Base-by-base conservation (phyloP, 2,888 invertebrate species). In the Epinotia nisella region DNA sequence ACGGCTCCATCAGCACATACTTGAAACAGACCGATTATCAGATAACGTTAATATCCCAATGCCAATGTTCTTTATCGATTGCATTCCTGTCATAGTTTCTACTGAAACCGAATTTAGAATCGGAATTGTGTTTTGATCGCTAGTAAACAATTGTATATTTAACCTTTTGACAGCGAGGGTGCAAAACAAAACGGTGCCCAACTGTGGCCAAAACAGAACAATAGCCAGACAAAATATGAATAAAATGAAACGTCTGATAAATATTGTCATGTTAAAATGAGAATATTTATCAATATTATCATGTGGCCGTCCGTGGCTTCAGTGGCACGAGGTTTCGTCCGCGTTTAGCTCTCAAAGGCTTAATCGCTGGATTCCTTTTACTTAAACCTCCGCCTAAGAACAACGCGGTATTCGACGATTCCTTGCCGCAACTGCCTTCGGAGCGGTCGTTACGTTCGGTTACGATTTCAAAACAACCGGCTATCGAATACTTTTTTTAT, bases 391-490 rank as follows among this genome's bases (percentile, higher is more conserved):
- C n/a, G 29, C 45, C 13, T 17, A 56, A 58, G 39, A 45, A 49
- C 72, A 61, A 39, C 61, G 71, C 53, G 49, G 66, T 65, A 71
- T 60, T 41, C 60, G 49, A 62, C 41, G 55, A 61, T 55, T 67
- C 60, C 49, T 61, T n/a, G 24, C 45, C 67, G 67, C 53, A 61
- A 35, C 72, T 55, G 66, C 72, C 61, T 56, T 56, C 56, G 29
- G 67, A 67, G 60, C 61, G 61, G 67, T 56, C 72, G 72, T 72
- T 61, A 39, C 29, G 41, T n/a, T 72, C 67, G 67, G 71, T 71
- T 66, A 60, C 45, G 21, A 61, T 56, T 71, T 72, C 49, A 72
- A 72, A 72, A 56, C 56, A 72, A 60, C 59, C 60, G 21, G 39
- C 49, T 24, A 17, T 67, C 35, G n/a, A 64, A 21, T 10, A 49